Percentiles rank a stretch among this genome's conserved stretches.
Evolutionary conservation across 1,140 invertebrate genomes (phyloP).

Genomic region (Polypedilum pembai): DNA sequence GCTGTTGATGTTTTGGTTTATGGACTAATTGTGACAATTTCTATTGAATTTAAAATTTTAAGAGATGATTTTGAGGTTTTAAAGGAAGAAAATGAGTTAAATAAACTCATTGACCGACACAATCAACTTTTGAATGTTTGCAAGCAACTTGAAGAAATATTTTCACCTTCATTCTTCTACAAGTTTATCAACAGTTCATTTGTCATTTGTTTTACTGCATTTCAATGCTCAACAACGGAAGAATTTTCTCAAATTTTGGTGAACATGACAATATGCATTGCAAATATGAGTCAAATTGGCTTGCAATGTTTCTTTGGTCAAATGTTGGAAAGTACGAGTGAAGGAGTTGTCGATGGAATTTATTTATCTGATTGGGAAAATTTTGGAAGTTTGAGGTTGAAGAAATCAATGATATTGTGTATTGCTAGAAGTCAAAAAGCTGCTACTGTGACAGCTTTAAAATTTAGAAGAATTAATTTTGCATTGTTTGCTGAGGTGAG

Average conservation of each 20-base stretch:
- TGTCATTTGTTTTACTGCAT: conserved; percentile 10
- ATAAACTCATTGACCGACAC: background rate
- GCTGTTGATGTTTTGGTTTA: background rate
- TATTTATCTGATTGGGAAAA: background rate
- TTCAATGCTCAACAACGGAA: background rate
- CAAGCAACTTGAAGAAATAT: background rate
- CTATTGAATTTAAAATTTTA: background rate
- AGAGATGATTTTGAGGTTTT: background rate
- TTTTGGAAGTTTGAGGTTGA: background rate
- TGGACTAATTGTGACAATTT: background rate
- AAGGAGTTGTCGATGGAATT: background rate
- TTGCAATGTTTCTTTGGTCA: background rate
- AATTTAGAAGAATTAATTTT: background rate
- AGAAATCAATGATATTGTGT: background rate
- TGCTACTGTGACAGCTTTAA: background rate
- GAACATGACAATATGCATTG: background rate
- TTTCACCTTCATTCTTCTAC: background rate
- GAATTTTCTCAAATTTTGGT: background rate
- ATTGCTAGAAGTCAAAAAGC: background rate
- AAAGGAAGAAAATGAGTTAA: background rate
- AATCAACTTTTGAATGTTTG: background rate
- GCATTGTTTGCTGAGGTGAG: background rate
- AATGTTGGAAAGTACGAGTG: background rate
- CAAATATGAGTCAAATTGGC: conserved; percentile 2
- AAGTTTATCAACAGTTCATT: background rate